Conservation (phyloP, 2,888 invertebrate species). For the Aspidapion aeneum region DNA sequence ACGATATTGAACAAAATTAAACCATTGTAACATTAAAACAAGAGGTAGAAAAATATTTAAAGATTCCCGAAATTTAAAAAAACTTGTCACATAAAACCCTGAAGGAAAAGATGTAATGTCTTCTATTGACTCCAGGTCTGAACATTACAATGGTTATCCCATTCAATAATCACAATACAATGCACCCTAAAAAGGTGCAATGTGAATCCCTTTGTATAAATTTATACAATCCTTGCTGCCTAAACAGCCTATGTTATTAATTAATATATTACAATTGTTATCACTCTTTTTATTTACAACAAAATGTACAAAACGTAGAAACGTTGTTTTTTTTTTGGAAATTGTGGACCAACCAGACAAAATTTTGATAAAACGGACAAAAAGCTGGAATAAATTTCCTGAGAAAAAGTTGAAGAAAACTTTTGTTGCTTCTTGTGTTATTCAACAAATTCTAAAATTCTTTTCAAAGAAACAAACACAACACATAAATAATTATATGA, state of each 20-base stretch:
- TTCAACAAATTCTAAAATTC: no score
- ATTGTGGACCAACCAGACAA: neutral
- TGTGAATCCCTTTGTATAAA: neutral
- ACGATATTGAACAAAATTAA: conserved; percentile 30
- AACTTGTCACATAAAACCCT: no score
- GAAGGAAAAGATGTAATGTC: no score
- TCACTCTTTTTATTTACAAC: neutral
- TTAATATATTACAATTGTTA: neutral
- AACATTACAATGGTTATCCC: neutral
- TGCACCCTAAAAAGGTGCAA: neutral
- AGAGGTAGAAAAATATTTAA: no score
- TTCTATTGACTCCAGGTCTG: no score
- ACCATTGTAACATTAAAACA: no score
- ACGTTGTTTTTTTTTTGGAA: neutral
- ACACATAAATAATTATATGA: neutral
- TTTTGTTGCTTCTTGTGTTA: no score
- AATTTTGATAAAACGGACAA: neutral
- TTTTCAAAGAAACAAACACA: neutral
- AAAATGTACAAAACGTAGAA: neutral
- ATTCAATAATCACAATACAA: neutral
- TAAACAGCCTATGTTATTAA: neutral
- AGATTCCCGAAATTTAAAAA: no score
- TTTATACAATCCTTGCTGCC: neutral
- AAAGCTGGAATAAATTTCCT: no score
- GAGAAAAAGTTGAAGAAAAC: no score